Evolutionary conservation across 2,888 invertebrate species (phyloP), one percentile per base, ranked within the genome.

Genomic region (Tenthredo notha): DNA sequence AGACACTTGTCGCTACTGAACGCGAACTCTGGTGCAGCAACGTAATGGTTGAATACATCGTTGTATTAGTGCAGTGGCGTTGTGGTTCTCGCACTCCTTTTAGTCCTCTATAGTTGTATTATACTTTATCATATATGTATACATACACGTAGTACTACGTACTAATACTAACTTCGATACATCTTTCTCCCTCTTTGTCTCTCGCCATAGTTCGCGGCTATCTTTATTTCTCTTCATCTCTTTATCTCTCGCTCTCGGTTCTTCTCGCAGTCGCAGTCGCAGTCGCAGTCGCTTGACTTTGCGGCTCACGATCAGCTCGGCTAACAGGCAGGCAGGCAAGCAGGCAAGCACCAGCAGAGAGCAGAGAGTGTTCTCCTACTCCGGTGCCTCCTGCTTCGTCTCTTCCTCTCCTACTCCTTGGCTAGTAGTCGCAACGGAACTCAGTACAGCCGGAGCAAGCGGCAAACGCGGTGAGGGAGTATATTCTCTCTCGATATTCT

Each of bases 371-470:
- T 70, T 83, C 88, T 88, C 87, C 87, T 88, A 87, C 87, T 88
- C 88, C 86, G 86, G 61, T 84, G 78, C 74, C 70, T 61, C 84
- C 40, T 80, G 61, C 72, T 82, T 75, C 75, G 40, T 77, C 83
- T 70, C 50, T 84, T 87, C 84, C 82, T 86, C 87, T 85, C 86
- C 84, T 85, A 74, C 83, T 47, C 67, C 67, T 15, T 67, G 74
- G 72, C 78, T 85, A 82, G 85, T 82, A 85, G 85, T 85, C 85
- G 80, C 84, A 84, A 72, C 84, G 85, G 74, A 83, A 84, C 85
- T 90, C 90, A 91, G 91, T 92, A 92, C 92, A 91, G 91, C 91
- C 91, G 92, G 91, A 90, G 88, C 92, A 87, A 91, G 92, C 92
- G 92, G 92, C 92, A 92, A 92, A 92, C 91, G 92, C 92, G 92